Evolutionary conservation across 2,888 invertebrate genomes (phyloP).

Genomic region (Yponomeuta sedellus): DNA sequence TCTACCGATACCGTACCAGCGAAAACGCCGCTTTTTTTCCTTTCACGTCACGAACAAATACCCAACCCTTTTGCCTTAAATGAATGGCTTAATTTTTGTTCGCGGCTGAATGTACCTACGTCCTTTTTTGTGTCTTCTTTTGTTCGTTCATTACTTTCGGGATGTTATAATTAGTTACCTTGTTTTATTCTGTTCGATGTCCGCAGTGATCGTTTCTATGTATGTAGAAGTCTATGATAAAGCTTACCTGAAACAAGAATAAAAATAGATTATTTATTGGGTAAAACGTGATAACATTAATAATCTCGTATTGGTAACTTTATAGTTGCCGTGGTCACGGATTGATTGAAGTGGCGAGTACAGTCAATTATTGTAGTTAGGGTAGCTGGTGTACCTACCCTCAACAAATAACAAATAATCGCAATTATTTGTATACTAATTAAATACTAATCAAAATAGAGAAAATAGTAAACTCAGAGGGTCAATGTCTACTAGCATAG

Average conservation of each 20-base stretch:
- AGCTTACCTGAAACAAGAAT: background rate
- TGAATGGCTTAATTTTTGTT: constrained; percentile 38
- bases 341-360: too few species aligned
- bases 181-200: background rate
- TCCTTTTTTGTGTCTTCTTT: constrained; percentile 1
- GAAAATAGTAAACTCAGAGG: background rate
- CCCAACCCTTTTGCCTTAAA: constrained; percentile 67
- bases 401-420: too few species aligned
- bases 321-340: too few species aligned
- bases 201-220: background rate
- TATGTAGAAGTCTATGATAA: background rate
- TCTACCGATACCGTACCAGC: constrained; percentile 53
- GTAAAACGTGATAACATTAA: too few species aligned
- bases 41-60: constrained; percentile 64
- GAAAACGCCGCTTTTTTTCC: constrained; percentile 35
- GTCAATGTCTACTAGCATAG: background rate
- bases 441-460: too few species aligned
- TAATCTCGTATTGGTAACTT: too few species aligned
- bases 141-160: constrained; percentile 26
- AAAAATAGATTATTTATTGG: background rate
- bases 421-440: too few species aligned
- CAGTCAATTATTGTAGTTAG: too few species aligned
- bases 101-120: background rate
- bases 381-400: too few species aligned
- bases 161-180: background rate